Conservation (phyloP, 2,888 invertebrate species). For the Lagria hirta region DNA sequence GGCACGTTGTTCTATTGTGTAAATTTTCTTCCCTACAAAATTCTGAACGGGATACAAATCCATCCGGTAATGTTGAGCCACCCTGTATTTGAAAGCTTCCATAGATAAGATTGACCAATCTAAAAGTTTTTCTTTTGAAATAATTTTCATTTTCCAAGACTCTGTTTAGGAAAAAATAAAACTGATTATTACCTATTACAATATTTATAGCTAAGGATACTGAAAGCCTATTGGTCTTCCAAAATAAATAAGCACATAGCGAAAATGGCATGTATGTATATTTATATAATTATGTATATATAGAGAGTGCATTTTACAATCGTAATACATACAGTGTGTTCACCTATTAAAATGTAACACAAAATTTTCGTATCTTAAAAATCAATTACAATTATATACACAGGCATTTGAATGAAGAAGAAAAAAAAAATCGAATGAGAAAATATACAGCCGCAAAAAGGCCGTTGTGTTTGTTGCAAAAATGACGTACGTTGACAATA, state of each 20-base stretch:
- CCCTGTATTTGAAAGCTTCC: too few species aligned
- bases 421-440: constrained; percentile 6
- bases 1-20: too few species aligned
- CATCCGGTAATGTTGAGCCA: too few species aligned
- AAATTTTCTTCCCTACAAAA: too few species aligned
- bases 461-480: constrained; percentile 9
- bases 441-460: constrained; percentile 10
- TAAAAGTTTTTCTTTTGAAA: too few species aligned
- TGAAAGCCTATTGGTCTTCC: too few species aligned
- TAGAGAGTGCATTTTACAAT: constrained; percentile 54
- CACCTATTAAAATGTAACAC: constrained; percentile 43
- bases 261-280: constrained; percentile 51
- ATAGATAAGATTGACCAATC: too few species aligned
- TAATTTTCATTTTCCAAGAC: too few species aligned
- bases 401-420: constrained; percentile 20
- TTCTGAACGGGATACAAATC: too few species aligned
- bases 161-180: too few species aligned
- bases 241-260: constrained; percentile 29
- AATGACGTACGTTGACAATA: constrained; percentile 12
- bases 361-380: constrained; percentile 24
- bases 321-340: constrained; percentile 54
- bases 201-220: too few species aligned
- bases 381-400: constrained; percentile 27
- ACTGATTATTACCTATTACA: too few species aligned
- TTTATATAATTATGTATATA: constrained; percentile 50